A percentile compares a stretch with the other conserved stretches of the same genome.
phyloP scores from a whole-genome alignment of 2,888 invertebrate species.

The Ophioninae sp. region DNA sequence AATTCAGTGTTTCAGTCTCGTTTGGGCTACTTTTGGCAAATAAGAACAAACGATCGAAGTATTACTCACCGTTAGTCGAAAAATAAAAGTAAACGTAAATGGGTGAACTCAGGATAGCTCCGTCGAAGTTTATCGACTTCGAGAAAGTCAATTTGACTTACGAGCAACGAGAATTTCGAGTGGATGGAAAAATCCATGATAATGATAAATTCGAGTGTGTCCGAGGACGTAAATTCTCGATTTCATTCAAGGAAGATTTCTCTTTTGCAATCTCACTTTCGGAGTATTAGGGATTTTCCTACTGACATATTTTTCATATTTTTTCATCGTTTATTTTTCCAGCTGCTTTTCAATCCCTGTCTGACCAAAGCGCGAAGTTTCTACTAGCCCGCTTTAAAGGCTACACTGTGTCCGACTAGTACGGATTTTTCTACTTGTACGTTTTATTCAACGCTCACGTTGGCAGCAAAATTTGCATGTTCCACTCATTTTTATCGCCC shows the following conservation, averaged over 20 bases:
- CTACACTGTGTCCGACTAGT: conserved; percentile 9
- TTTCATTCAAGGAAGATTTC: conserved; percentile 5
- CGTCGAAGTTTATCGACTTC: conserved; percentile 25
- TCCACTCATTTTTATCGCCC: not conserved
- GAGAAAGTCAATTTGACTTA: conserved; percentile 11
- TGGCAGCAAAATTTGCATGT: not conserved
- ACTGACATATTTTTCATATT: not conserved
- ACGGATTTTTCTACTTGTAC: conserved; percentile 29
- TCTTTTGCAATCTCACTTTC: not conserved
- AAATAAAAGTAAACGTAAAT: conserved; percentile 2
- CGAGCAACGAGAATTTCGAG: conserved; percentile 9
- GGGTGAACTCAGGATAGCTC: conserved; percentile 31
- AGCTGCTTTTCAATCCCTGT: not conserved
- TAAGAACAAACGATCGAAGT: conserved; percentile 55
- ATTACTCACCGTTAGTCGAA: conserved; percentile 41
- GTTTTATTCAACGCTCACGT: not conserved
- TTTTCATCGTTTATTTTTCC: not conserved
- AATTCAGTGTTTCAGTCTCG: conserved; percentile 9
- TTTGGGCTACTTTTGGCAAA: conserved; percentile 45
- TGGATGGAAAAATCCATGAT: conserved; percentile 43
- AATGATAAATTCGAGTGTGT: conserved; percentile 35
- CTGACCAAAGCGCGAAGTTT: conserved; percentile 25
- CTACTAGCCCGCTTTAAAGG: conserved; percentile 6
- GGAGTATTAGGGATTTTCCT: not conserved
- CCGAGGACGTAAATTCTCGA: conserved; percentile 11